Evolutionary conservation across 1,140 invertebrate genomes (phyloP).

Genomic region (Drosophila ercepeae): DNA sequence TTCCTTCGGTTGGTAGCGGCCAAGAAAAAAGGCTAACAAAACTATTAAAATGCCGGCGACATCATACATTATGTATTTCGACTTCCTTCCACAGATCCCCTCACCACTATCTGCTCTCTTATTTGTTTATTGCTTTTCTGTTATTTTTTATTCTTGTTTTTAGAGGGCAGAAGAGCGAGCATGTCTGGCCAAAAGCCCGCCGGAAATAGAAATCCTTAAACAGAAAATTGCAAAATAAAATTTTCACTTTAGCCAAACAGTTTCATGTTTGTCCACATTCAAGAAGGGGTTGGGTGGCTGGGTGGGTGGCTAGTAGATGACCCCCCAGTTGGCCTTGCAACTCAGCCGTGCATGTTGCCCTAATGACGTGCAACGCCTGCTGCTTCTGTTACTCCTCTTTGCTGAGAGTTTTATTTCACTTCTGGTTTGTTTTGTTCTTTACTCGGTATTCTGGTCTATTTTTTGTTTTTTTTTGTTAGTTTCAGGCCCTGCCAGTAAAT

Average conservation of each 20-base stretch:
- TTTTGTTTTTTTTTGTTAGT: constrained; percentile 4
- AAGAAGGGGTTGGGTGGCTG: not conserved
- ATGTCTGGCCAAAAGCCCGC: constrained; percentile 51
- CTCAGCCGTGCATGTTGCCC: constrained; percentile 66
- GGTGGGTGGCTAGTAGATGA: not conserved
- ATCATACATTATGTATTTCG: constrained; percentile 79
- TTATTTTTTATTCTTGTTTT: constrained; percentile 26
- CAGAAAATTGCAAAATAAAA: constrained; percentile 76
- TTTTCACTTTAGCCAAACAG: constrained; percentile 68
- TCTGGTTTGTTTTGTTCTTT: constrained; percentile 29
- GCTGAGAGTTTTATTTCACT: constrained; percentile 37
- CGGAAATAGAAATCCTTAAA: constrained; percentile 81
- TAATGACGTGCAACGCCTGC: constrained; percentile 72
- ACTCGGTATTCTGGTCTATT: not conserved
- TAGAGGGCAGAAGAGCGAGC: not conserved
- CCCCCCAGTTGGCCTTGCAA: constrained; percentile 42
- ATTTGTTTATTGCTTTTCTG: constrained; percentile 57
- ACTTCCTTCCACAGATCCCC: not conserved
- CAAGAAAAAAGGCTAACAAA: constrained; percentile 68
- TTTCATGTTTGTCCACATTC: constrained; percentile 56
- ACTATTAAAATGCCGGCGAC: constrained; percentile 79
- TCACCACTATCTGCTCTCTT: constrained; percentile 17
- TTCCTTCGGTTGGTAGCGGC: constrained; percentile 51
- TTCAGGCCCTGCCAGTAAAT: constrained; percentile 59
- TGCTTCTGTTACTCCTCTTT: constrained; percentile 22